Conservation (phyloP, 2,888 invertebrate species). For the Andrena minutula region DNA sequence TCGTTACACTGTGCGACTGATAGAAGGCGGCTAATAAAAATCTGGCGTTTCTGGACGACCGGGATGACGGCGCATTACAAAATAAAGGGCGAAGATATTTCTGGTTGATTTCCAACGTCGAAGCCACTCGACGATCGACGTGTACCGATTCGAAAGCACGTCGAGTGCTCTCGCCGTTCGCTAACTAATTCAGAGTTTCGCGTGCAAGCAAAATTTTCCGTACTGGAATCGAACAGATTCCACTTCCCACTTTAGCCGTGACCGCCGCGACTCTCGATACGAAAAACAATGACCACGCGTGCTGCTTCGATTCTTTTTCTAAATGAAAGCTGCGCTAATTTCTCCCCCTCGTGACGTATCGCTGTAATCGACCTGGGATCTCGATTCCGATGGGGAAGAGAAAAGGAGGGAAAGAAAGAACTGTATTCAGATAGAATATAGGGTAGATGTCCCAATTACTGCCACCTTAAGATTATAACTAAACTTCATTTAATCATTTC, state of each 20-base stretch:
- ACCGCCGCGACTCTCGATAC: slow-evolving; percentile 1
- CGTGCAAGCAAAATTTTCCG: slow-evolving; percentile 28
- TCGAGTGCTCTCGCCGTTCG: slow-evolving; percentile 29
- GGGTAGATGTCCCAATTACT: too few species aligned
- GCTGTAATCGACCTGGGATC: too few species aligned
- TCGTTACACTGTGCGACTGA: too few species aligned
- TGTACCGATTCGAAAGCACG: slow-evolving; percentile 11
- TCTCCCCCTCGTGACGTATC: too few species aligned
- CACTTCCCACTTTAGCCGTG: slow-evolving; percentile 6
- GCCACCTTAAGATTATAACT: too few species aligned
- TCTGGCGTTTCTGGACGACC: background rate
- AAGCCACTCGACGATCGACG: slow-evolving; percentile 16
- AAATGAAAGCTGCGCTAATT: too few species aligned
- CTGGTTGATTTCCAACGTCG: slow-evolving; percentile 29
- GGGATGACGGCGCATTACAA: background rate
- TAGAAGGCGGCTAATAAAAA: background rate
- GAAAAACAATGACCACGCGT: background rate
- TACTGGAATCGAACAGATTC: slow-evolving; percentile 22
- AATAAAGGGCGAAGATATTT: slow-evolving; percentile 25
- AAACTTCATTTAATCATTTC: too few species aligned
- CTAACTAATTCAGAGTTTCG: slow-evolving; percentile 47
- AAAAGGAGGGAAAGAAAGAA: too few species aligned
- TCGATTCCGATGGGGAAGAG: too few species aligned
- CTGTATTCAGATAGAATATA: too few species aligned
- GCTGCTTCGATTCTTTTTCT: background rate